Conservation (phyloP, 2,888 invertebrate genomes). For the Rutpela maculata region DNA sequence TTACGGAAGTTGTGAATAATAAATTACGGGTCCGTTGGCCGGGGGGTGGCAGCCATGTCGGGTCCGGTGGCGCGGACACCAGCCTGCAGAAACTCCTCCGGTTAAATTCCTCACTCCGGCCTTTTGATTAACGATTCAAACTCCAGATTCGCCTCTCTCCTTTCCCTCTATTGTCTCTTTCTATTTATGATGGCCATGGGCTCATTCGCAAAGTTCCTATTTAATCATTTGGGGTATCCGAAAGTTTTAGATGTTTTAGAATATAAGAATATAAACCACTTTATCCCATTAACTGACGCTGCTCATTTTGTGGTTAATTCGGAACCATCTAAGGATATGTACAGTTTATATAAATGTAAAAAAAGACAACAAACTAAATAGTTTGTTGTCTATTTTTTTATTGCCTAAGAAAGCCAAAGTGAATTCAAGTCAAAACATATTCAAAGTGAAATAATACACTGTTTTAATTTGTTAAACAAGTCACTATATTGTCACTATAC, state of each 20-base stretch:
- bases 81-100: conserved; percentile 60
- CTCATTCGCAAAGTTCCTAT: conserved; percentile 31
- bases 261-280: conserved; percentile 16
- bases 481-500: too few relatives aligned
- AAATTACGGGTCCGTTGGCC: conserved; percentile 66
- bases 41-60: conserved; percentile 75
- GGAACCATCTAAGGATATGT: neutral
- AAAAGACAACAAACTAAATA: too few relatives aligned
- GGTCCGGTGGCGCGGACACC: conserved; percentile 76
- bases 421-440: too few relatives aligned
- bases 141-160: conserved; percentile 13
- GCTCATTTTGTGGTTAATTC: neutral
- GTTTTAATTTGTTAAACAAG: too few relatives aligned
- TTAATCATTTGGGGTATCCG: conserved; percentile 12
- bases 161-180: conserved; percentile 49
- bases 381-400: too few relatives aligned
- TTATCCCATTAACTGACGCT: neutral
- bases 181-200: conserved; percentile 52
- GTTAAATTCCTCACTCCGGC: conserved; percentile 55
- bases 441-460: too few relatives aligned
- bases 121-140: conserved; percentile 20
- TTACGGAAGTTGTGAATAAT: conserved; percentile 65
- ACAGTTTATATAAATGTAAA: neutral
- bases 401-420: too few relatives aligned
- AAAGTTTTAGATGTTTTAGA: conserved; percentile 11